Evolutionary conservation across 1,140 invertebrate genomes (phyloP).

Genomic region (Musca domestica): DNA sequence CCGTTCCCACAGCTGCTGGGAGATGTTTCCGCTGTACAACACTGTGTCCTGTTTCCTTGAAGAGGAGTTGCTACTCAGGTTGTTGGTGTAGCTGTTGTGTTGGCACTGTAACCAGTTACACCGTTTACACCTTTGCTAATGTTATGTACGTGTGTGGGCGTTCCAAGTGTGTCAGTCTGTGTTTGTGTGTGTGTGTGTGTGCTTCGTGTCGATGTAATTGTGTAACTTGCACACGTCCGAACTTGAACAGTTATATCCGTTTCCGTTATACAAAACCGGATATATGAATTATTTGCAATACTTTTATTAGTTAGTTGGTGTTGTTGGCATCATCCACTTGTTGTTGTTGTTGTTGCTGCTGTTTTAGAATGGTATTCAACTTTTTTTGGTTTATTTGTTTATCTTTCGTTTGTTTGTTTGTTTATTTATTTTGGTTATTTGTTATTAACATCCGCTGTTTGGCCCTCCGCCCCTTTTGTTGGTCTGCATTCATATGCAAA

Average conservation of each 20-base stretch:
- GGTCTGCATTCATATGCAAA: not conserved
- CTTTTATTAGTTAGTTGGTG: not conserved
- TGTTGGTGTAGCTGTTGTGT: not conserved
- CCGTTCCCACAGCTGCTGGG: not conserved
- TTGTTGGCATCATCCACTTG: not conserved
- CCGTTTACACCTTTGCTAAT: too few relatives aligned
- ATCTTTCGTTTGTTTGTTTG: not conserved
- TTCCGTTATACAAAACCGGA: constrained; percentile 4
- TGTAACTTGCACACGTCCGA: not conserved
- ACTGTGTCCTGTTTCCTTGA: not conserved
- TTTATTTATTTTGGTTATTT: not conserved
- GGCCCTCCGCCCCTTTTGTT: too few relatives aligned
- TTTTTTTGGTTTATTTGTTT: not conserved
- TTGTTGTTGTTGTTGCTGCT: too few relatives aligned
- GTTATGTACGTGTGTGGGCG: too few relatives aligned
- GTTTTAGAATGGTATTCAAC: not conserved
- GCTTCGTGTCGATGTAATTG: not conserved
- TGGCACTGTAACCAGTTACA: too few relatives aligned
- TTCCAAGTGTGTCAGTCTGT: not conserved
- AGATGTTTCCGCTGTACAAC: not conserved
- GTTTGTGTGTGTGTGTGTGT: too few relatives aligned
- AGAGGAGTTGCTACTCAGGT: not conserved
- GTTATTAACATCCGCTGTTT: too few relatives aligned
- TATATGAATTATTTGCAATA: not conserved
- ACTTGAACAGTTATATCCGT: constrained; percentile 11